These are phyloP conservation scores for Caerostris darwini DNA, from an alignment of 1,140 invertebrate species.

Conservation along the genomic window DNA sequence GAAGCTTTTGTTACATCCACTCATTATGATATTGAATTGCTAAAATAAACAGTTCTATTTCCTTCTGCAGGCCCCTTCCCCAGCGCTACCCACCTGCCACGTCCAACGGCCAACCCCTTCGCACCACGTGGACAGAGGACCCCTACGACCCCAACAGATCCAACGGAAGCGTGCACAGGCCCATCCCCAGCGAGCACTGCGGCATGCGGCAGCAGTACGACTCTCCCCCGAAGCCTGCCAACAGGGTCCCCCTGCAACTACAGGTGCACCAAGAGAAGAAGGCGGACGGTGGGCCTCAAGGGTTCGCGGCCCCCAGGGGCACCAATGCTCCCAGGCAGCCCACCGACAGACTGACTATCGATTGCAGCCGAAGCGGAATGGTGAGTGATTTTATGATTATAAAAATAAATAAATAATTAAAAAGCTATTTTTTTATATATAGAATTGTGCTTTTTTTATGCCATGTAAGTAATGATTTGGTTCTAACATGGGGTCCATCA, in stretches of 20 bases:
- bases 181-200: background rate
- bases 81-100: conserved; percentile 57
- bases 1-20: too few relatives aligned
- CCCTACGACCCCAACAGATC: background rate
- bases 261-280: conserved; percentile 59
- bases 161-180: background rate
- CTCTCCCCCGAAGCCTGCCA: conserved; percentile 67
- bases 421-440: too few relatives aligned
- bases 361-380: conserved; percentile 4
- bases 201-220: conserved; percentile 45
- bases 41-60: background rate
- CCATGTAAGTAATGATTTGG: too few relatives aligned
- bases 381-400: conserved; percentile 25
- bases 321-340: background rate
- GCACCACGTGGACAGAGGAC: conserved; percentile 43
- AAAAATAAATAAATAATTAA: too few relatives aligned
- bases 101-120: background rate
- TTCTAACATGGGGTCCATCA: too few relatives aligned
- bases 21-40: too few relatives aligned
- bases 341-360: conserved; percentile 9
- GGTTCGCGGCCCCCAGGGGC: background rate
- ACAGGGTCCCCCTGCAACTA: conserved; percentile 57
- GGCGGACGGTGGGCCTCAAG: background rate
- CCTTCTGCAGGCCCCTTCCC: conserved; percentile 42
- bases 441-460: too few relatives aligned